phyloP scores from a whole-genome alignment of 1,140 invertebrate species.

The Drosophila neocordata region DNA sequence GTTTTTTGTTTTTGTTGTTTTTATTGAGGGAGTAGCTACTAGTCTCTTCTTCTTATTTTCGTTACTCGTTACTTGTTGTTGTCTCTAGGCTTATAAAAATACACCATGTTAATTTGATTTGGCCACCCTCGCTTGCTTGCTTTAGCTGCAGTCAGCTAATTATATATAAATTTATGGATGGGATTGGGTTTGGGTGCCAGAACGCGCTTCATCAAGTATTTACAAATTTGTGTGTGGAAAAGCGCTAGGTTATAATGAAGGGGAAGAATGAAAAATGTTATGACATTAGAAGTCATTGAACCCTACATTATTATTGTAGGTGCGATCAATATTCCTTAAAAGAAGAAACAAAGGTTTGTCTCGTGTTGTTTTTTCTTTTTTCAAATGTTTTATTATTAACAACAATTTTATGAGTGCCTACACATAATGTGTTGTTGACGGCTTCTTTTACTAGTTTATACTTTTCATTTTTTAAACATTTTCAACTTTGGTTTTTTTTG shows the following conservation, averaged over 20 bases:
- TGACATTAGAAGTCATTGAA: conserved; percentile 65
- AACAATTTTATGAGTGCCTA: no score
- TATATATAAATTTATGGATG: conserved; percentile 43
- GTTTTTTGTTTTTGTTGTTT: background rate
- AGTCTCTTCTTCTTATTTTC: conserved; percentile 28
- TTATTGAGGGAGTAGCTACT: conserved; percentile 40
- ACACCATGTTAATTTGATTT: conserved; percentile 76
- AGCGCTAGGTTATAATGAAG: conserved; percentile 32
- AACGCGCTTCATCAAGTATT: conserved; percentile 35
- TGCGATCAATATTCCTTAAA: background rate
- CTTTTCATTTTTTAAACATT: conserved; percentile 11
- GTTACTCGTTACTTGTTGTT: conserved; percentile 10
- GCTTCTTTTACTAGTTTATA: background rate
- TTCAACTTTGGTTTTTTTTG: conserved; percentile 12
- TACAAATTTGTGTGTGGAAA: conserved; percentile 49
- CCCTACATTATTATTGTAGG: conserved; percentile 14
- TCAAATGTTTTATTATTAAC: no score
- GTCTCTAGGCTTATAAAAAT: conserved; percentile 67
- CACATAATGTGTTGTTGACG: no score
- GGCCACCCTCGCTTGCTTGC: conserved; percentile 53
- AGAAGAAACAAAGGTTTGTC: background rate
- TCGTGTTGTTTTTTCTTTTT: no score
- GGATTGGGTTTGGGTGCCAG: conserved; percentile 15
- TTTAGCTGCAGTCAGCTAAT: conserved; percentile 53
- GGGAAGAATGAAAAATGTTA: conserved; percentile 20